Percentiles rank a stretch among this genome's conserved stretches.
Conservation (phyloP, 2,888 invertebrate species). For the Matsumyia berberina region DNA sequence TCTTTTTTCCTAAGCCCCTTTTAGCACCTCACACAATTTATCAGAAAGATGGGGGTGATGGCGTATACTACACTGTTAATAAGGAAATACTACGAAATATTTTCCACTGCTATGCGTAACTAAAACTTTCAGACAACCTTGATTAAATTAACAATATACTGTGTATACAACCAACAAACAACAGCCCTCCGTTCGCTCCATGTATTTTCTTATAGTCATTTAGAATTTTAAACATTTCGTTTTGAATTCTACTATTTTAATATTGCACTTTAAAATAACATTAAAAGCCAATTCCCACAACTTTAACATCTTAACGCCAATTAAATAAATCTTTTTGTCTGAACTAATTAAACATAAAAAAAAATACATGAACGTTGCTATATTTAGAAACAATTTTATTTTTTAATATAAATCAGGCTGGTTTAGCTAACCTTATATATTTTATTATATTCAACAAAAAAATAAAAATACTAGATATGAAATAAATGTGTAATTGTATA, state of each 20-base stretch:
- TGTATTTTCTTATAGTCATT: no score
- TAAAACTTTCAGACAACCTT: no score
- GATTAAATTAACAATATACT: no score
- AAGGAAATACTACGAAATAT: no score
- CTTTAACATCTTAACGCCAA: background rate
- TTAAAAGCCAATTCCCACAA: background rate
- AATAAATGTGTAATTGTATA: slow-evolving; percentile 59
- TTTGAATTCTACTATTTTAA: background rate
- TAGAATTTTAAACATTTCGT: no score
- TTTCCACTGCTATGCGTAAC: no score
- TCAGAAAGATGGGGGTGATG: no score
- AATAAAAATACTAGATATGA: slow-evolving; percentile 26
- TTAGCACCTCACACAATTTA: no score
- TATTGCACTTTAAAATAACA: slow-evolving; percentile 9
- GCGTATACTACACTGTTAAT: no score
- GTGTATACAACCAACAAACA: background rate
- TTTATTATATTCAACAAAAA: slow-evolving; percentile 41
- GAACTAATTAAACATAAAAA: background rate
- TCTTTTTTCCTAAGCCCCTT: no score
- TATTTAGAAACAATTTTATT: slow-evolving; percentile 33
- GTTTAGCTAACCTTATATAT: slow-evolving; percentile 37
- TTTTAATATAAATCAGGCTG: slow-evolving; percentile 26
- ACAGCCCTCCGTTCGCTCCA: background rate
- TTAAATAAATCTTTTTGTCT: slow-evolving; percentile 26
- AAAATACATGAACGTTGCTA: slow-evolving; percentile 44